Percentiles rank a stretch among this genome's conserved stretches.
phyloP scores from a whole-genome alignment of 2,888 invertebrate genomes.

The Dysmachus trigonus region DNA sequence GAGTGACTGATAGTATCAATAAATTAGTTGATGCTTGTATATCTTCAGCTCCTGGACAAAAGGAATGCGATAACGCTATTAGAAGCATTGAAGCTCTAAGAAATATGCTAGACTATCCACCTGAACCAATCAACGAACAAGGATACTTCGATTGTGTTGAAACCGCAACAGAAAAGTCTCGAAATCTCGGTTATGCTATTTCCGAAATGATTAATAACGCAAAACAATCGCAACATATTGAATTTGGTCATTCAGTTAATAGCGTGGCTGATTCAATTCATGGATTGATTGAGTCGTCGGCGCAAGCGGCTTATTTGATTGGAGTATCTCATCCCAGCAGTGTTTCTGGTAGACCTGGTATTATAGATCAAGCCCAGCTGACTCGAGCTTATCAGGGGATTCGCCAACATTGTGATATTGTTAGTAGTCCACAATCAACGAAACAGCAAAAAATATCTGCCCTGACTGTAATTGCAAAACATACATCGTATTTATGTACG shows the following conservation, averaged over 20 bases:
- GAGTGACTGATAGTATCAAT: slow-evolving; percentile 93
- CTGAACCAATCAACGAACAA: slow-evolving; percentile 86
- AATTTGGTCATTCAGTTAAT: slow-evolving; percentile 84
- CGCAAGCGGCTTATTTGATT: slow-evolving; percentile 94
- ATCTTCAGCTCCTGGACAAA: slow-evolving; percentile 92
- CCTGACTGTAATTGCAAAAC: slow-evolving; percentile 93
- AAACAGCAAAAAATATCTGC: slow-evolving; percentile 89
- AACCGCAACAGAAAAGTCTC: slow-evolving; percentile 86
- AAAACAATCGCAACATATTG: slow-evolving; percentile 84
- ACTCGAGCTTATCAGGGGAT: slow-evolving; percentile 90
- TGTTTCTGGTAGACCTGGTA: slow-evolving; percentile 85
- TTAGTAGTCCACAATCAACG: slow-evolving; percentile 75
- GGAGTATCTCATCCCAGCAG: slow-evolving; percentile 92
- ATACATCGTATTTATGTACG: slow-evolving; percentile 94
- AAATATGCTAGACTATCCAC: slow-evolving; percentile 83
- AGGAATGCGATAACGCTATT: slow-evolving; percentile 95
- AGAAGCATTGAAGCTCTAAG: slow-evolving; percentile 88
- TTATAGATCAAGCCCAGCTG: slow-evolving; percentile 89
- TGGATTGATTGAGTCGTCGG: slow-evolving; percentile 90
- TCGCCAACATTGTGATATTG: slow-evolving; percentile 83
- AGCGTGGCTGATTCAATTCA: slow-evolving; percentile 89
- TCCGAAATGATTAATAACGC: slow-evolving; percentile 94
- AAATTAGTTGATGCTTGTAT: slow-evolving; percentile 78
- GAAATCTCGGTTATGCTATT: slow-evolving; percentile 87
- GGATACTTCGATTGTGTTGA: slow-evolving; percentile 96